Percentiles rank a stretch among this genome's conserved stretches.
phyloP scores from a whole-genome alignment of 2,113 vertebrate species.

The Opisthocomus hoazin region DNA sequence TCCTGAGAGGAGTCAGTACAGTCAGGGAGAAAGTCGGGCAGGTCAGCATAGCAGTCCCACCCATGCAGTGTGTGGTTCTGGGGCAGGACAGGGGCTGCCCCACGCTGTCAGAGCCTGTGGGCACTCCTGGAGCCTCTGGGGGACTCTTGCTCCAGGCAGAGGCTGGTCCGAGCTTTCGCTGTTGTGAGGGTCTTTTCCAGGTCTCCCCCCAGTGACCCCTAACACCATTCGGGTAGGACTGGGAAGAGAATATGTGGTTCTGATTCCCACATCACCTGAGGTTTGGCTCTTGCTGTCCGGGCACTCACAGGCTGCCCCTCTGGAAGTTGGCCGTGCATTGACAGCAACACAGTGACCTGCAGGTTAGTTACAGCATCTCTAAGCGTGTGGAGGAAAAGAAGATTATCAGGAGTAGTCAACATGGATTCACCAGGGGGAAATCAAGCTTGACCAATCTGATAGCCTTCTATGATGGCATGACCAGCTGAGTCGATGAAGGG shows the following conservation, averaged over 20 bases:
- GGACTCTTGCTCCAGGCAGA: not conserved
- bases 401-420: too few relatives aligned
- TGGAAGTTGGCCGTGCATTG: not conserved
- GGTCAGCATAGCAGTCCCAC: not conserved
- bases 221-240: not conserved
- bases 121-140: not conserved
- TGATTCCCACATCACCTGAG: not conserved
- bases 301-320: not conserved
- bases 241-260: not conserved
- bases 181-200: rapidly evolving
- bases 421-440: too few relatives aligned
- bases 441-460: too few relatives aligned
- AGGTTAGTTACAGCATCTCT: not conserved
- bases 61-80: not conserved
- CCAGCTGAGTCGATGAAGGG: too few relatives aligned
- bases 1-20: not conserved
- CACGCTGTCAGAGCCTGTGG: not conserved
- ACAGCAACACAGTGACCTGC: not conserved
- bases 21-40: not conserved
- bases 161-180: not conserved
- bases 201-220: not conserved
- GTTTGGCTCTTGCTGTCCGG: not conserved
- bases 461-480: too few relatives aligned
- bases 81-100: not conserved
- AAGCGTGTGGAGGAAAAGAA: too few relatives aligned